phyloP scores from a whole-genome alignment of 1,140 invertebrate species.

The Choristoneura fumiferana region DNA sequence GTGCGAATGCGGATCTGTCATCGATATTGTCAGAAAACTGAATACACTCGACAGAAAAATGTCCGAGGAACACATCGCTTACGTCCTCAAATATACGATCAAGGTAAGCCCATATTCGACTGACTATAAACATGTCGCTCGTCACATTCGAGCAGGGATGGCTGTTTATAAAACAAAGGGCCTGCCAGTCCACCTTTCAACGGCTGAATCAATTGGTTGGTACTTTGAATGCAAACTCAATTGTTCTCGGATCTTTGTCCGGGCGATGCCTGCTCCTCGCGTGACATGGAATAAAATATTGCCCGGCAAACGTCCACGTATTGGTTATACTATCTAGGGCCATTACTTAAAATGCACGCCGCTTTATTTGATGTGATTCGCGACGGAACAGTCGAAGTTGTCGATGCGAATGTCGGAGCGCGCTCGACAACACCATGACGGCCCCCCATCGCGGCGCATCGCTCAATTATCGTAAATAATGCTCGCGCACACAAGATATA shows the following conservation, averaged over 20 bases:
- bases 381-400: constrained; percentile 73
- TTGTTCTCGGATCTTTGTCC: constrained; percentile 70
- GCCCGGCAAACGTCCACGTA: constrained; percentile 64
- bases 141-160: constrained; percentile 69
- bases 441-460: constrained; percentile 75
- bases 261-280: constrained; percentile 53
- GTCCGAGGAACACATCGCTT: constrained; percentile 91
- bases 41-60: constrained; percentile 84
- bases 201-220: constrained; percentile 74
- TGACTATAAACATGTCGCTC: constrained; percentile 77
- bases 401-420: constrained; percentile 72
- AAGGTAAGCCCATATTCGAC: constrained; percentile 82
- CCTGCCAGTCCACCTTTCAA: constrained; percentile 74
- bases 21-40: constrained; percentile 87
- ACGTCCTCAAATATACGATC: constrained; percentile 91
- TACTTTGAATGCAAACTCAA: constrained; percentile 78
- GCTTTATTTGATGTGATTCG: constrained; percentile 77
- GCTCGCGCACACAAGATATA: constrained; percentile 76
- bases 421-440: constrained; percentile 72
- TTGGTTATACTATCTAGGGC: constrained; percentile 75
- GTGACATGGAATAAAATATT: constrained; percentile 73
- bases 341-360: constrained; percentile 76
- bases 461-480: constrained; percentile 79
- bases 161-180: constrained; percentile 74
- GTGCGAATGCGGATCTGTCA: constrained; percentile 89